A percentile compares a stretch with the other conserved stretches of the same genome.
These are phyloP conservation scores for Pogonomyrmex barbatus DNA, from an alignment of 1,140 invertebrate genomes.

Conservation along the genomic window DNA sequence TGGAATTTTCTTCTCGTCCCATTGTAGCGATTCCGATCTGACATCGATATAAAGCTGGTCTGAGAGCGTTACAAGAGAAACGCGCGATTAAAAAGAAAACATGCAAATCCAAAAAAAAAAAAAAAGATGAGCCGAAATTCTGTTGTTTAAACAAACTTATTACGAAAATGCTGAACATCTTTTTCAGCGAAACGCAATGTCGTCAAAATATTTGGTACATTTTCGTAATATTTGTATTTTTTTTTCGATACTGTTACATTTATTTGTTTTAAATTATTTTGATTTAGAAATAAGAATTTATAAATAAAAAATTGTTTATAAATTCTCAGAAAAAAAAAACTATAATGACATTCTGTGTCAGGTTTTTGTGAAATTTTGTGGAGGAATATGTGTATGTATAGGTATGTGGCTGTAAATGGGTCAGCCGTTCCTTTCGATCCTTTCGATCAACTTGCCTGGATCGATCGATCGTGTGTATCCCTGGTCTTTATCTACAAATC, in stretches of 20 bases:
- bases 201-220: neutral
- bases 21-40: conserved; percentile 75
- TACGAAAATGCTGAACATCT: neutral
- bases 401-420: neutral
- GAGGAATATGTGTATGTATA: neutral
- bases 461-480: conserved; percentile 30
- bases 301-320: neutral
- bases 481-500: conserved; percentile 60
- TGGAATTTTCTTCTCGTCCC: conserved; percentile 76
- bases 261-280: too few species aligned
- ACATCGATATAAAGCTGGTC: conserved; percentile 77
- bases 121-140: neutral
- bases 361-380: neutral
- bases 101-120: conserved; percentile 24
- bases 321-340: neutral
- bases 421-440: conserved; percentile 6
- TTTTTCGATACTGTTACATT: neutral
- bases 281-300: too few species aligned
- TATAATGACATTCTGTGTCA: neutral
- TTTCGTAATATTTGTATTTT: neutral
- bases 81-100: conserved; percentile 39
- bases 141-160: conserved; percentile 50
- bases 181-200: neutral
- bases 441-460: neutral
- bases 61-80: conserved; percentile 45